Base-by-base conservation (phyloP, 2,113 vertebrate genomes). In the Macrotis lagotis region DNA sequence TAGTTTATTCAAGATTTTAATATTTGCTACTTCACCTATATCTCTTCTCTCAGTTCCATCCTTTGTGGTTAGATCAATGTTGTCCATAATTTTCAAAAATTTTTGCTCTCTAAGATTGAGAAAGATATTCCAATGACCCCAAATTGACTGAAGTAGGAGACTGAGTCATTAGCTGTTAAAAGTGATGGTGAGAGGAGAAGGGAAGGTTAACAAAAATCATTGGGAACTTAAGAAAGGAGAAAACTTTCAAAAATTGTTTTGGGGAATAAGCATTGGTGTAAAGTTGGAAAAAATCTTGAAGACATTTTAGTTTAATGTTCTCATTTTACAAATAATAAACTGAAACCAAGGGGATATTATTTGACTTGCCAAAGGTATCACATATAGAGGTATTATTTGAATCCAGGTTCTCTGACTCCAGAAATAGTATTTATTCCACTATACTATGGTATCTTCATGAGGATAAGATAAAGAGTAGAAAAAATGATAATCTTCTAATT, bases 1-100 rank as follows among this genome's bases (percentile, higher is more conserved):
- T 7, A 52, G 37, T 96, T 92, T 51, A 16, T 59, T 93, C 91
- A 50, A 94, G 5, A 90, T 0, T 25, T 44, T 26, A 8, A 6
- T 47, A n/a, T 93, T 95, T 83, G 49, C 37, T 91, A 93, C 94
- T 11, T 19, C 90, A 92, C n/a, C 37, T 51, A 24, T 74, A 48
- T 44, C 66, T 74, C 25, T 55, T 55, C 90, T 95, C 95, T 48
- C n/a, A 66, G 91, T 51, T 31, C 59, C 37, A 28, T 28, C 95
- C 89, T 48, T 83, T 59, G 3, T 90, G 6, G 31, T 92, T 90
- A 94, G n/a, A 83, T 83, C 19, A 83, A 9, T 83, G 37, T 83
- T 83, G 4, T 8, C 16, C 1, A 44, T 83, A 44, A 19, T 44
- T 83, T 83, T 8, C 66, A 83, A 83, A 83, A 83, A 44, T 22